Evolutionary conservation across 2,888 invertebrate genomes (phyloP).

Genomic region (Rotaria sp.): DNA sequence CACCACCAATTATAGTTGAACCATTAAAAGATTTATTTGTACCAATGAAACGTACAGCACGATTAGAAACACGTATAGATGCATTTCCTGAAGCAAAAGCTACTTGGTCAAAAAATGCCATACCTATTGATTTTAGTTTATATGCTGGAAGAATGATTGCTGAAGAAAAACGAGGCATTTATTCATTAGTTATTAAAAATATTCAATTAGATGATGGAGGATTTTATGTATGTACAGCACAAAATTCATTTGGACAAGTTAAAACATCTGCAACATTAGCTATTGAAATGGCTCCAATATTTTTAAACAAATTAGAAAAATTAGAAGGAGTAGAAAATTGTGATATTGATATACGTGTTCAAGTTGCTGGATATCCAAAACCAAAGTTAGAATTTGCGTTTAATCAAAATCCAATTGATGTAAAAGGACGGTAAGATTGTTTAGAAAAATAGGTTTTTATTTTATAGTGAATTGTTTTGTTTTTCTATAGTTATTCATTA

Average conservation of each 20-base stretch:
- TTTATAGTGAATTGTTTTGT: not conserved
- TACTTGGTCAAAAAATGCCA: slow-evolving; percentile 33
- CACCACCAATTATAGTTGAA: not conserved
- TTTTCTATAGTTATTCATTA: not conserved
- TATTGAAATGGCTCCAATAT: slow-evolving; percentile 39
- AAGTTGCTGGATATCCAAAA: slow-evolving; percentile 37
- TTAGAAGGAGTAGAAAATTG: slow-evolving; percentile 40
- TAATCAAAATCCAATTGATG: slow-evolving; percentile 25
- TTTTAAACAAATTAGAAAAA: slow-evolving; percentile 40
- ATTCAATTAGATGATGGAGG: slow-evolving; percentile 31
- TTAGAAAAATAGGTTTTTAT: too few species aligned
- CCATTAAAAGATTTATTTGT: slow-evolving; percentile 3
- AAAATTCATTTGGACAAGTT: slow-evolving; percentile 30
- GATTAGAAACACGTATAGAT: slow-evolving; percentile 31
- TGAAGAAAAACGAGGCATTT: slow-evolving; percentile 31
- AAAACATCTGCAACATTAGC: slow-evolving; percentile 29
- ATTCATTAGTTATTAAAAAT: slow-evolving; percentile 31
- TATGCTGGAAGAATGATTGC: not conserved
- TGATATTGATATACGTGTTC: slow-evolving; percentile 37
- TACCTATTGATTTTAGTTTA: slow-evolving; percentile 6
- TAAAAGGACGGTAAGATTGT: not conserved
- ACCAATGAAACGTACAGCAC: slow-evolving; percentile 3
- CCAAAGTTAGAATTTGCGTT: slow-evolving; percentile 30
- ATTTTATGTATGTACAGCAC: slow-evolving; percentile 35
- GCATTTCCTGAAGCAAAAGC: slow-evolving; percentile 30